These are phyloP conservation scores for Xenotilapia flavipinnis DNA, from an alignment of 2,113 vertebrate genomes.

Conservation along the genomic window DNA sequence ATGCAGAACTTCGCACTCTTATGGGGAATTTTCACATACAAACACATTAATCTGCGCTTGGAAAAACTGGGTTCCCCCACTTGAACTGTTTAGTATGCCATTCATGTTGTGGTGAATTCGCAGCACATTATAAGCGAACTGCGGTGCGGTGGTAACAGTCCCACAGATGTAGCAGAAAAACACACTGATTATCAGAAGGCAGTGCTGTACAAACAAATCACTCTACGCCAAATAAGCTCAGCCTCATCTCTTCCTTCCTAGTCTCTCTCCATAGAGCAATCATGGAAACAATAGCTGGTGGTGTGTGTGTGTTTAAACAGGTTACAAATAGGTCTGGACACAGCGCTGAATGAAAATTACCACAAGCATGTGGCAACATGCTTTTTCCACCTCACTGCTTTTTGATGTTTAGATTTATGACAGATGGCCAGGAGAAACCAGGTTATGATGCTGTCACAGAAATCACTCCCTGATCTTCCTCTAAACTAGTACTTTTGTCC, in stretches of 20 bases:
- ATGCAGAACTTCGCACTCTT: neutral
- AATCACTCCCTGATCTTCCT: neutral
- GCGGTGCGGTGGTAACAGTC: neutral
- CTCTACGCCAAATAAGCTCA: neutral
- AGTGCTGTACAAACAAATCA: neutral
- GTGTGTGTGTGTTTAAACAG: neutral
- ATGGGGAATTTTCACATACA: conserved; percentile 7
- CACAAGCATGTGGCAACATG: conserved; percentile 33
- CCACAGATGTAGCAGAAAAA: conserved; percentile 14
- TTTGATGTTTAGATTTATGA: conserved; percentile 35
- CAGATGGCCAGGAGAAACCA: neutral
- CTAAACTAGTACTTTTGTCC: neutral
- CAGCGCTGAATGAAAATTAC: conserved; percentile 12
- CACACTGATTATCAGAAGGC: neutral
- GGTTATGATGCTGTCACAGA: conserved; percentile 12
- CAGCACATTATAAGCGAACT: conserved; percentile 7
- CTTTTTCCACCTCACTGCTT: neutral
- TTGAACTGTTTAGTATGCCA: neutral
- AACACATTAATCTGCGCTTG: neutral
- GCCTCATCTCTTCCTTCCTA: conserved; percentile 17
- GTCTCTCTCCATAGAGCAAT: conserved; percentile 12
- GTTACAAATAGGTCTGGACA: conserved; percentile 26
- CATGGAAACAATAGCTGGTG: conserved; percentile 1
- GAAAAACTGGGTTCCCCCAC: neutral
- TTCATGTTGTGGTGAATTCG: neutral